A percentile compares a stretch with the other conserved stretches of the same genome.
phyloP scores from a whole-genome alignment of 2,888 invertebrate species.

The Deilephila porcellus region DNA sequence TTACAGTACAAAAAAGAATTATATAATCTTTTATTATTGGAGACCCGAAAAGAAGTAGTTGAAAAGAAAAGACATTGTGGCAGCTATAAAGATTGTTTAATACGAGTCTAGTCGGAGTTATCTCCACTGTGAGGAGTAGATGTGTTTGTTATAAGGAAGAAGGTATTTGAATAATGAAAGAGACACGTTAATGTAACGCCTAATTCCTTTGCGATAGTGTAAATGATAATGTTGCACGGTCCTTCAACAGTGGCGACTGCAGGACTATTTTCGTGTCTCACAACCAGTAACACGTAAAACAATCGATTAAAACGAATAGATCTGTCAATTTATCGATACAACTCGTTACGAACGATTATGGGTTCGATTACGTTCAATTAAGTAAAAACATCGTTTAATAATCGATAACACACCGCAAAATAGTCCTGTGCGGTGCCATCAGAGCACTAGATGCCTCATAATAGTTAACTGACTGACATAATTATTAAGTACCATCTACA shows the following conservation, averaged over 20 bases:
- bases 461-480: slow-evolving; percentile 56
- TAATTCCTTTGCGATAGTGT: slow-evolving; percentile 42
- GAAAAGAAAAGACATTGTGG: not conserved
- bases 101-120: not conserved
- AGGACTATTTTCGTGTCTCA: slow-evolving; percentile 12
- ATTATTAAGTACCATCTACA: slow-evolving; percentile 51
- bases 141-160: not conserved
- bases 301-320: not conserved
- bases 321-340: not conserved
- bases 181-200: slow-evolving; percentile 38
- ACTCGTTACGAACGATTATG: not conserved
- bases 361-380: not conserved
- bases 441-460: slow-evolving; percentile 47
- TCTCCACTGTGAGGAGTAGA: not conserved
- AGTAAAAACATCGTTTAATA: not conserved
- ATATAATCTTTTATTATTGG: no score
- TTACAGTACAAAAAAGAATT: no score
- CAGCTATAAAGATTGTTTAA: slow-evolving; percentile 9
- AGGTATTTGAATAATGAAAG: slow-evolving; percentile 1
- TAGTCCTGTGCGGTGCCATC: slow-evolving; percentile 31
- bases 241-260: slow-evolving; percentile 33
- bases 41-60: not conserved
- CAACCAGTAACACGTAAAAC: not conserved
- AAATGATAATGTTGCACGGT: slow-evolving; percentile 54
- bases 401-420: not conserved